Evolutionary conservation across 2,113 vertebrate species (phyloP).

Genomic region (Pantherophis guttatus): DNA sequence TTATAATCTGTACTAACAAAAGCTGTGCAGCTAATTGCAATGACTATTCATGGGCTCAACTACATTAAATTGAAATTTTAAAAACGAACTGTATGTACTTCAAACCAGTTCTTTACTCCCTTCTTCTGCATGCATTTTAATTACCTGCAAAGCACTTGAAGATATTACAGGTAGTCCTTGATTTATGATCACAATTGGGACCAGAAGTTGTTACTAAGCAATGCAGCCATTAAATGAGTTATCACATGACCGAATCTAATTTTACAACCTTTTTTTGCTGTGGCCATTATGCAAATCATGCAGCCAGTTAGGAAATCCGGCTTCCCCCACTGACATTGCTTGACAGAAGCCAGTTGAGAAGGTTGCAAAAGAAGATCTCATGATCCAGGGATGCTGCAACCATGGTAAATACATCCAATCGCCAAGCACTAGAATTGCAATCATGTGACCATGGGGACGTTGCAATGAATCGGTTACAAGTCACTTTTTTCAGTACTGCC

Average conservation of each 20-base stretch:
- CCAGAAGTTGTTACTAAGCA: background rate
- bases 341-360: background rate
- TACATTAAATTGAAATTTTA: background rate
- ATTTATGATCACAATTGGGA: background rate
- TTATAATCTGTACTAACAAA: background rate
- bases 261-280: background rate
- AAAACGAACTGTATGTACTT: background rate
- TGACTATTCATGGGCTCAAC: background rate
- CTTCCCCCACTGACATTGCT: background rate
- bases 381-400: background rate
- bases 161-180: background rate
- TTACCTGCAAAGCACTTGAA: background rate
- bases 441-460: background rate
- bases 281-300: background rate
- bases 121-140: background rate
- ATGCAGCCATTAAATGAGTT: background rate
- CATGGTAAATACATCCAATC: background rate
- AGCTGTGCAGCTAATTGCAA: background rate
- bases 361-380: background rate
- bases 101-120: background rate
- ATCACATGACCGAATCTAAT: background rate
- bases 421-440: background rate
- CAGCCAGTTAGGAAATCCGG: background rate
- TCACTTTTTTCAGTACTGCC: background rate
- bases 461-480: background rate